Evolutionary conservation across 2,113 vertebrate genomes (phyloP), one percentile per base, ranked within the genome.

Genomic region (Macroglossus sobrinus): DNA sequence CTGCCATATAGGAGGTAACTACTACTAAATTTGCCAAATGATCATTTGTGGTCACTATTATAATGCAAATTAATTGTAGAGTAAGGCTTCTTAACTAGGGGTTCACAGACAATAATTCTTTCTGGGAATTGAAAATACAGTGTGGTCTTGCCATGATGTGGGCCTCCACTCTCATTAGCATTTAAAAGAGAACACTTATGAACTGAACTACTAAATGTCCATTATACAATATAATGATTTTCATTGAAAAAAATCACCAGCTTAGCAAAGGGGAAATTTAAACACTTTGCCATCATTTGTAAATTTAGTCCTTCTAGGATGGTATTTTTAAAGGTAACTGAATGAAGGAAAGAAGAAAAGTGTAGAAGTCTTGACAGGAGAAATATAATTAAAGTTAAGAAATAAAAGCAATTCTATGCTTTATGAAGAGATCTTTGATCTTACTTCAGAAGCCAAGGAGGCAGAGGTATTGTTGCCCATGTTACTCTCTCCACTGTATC

Each of bases 171-270:
- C 64, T 94, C 82, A 97, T 98, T 97, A 97, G 91, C 97, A 97
- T 95, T 96, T 97, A 82, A 98, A 98, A 98, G 93, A 93, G 91
- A 97, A 85, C 90, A 93, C 92, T 91, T 97, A 97, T 96, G 96
- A 97, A 88, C 93, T 59, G 82, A 97, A 96, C 95, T 93, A 94
- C 97, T 96, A 97, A 97, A 95, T 97, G 96, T 97, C 96, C 95
- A 96, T 97, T 97, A 91, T 95, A 94, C 85, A 95, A 86, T 71
- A 96, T 94, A 97, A 98, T 97, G 94, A 96, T 81, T 93, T 98
- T 95, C 97, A 96, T 84, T 96, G 96, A 96, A 97, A 96, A 96
- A 95, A 96, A 95, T 92, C 96, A 94, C 61, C 81, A 96, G 96
- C 93, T 91, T 92, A 93, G 96, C 94, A 93, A 96, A 96, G 89